Conservation (phyloP, 1,140 invertebrate species). For the Zophobas morio region DNA sequence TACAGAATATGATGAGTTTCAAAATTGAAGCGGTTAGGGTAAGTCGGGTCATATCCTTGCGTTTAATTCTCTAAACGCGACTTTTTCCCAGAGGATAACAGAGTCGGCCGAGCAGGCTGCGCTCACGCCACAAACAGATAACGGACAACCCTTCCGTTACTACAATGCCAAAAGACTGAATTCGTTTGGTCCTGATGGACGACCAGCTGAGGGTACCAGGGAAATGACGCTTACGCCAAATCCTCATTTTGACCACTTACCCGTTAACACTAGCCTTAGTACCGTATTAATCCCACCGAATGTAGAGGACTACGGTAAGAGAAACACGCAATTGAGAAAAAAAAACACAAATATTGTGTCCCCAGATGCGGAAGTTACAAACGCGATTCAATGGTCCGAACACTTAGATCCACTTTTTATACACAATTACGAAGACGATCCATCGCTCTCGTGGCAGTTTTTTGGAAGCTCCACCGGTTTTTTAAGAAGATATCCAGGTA, state of each 20-base stretch:
- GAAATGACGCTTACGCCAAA: conserved; percentile 79
- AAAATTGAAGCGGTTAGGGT: conserved; percentile 92
- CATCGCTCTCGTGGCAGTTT: conserved; percentile 95
- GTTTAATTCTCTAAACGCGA: conserved; percentile 11
- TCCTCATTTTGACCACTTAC: conserved; percentile 85
- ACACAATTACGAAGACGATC: conserved; percentile 93
- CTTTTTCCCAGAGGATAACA: conserved; percentile 81
- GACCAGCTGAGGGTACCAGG: conserved; percentile 75
- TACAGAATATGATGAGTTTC: conserved; percentile 92
- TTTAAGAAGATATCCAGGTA: conserved; percentile 93
- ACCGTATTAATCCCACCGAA: conserved; percentile 88
- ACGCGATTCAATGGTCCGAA: conserved; percentile 94
- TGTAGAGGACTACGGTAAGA: conserved; percentile 60
- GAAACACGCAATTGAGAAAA: conserved; percentile 27
- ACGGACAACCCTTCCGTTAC: conserved; percentile 70
- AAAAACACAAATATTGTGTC: conserved; percentile 46
- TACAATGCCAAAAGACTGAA: conserved; percentile 83
- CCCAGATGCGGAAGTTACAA: conserved; percentile 83
- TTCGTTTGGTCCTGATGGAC: conserved; percentile 79
- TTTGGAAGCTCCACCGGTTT: conserved; percentile 95
- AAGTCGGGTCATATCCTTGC: conserved; percentile 64
- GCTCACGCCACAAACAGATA: conserved; percentile 74
- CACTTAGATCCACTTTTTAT: conserved; percentile 91
- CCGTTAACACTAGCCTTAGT: conserved; percentile 89
- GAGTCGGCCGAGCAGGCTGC: conserved; percentile 89